These are phyloP conservation scores for Apomyelois bistriatella DNA, from an alignment of 2,888 invertebrate species.

Conservation along the genomic window DNA sequence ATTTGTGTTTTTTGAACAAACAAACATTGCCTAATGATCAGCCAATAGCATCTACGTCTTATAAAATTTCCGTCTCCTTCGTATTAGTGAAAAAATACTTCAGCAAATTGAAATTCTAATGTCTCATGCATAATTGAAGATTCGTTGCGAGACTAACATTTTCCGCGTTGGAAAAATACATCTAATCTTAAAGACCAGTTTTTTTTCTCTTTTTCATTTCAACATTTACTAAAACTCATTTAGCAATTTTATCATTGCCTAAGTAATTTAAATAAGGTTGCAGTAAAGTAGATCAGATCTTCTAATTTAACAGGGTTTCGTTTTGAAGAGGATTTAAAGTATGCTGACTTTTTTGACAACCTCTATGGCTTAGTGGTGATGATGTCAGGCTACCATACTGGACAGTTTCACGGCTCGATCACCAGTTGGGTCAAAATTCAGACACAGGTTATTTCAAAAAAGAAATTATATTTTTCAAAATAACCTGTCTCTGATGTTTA, in stretches of 20 bases:
- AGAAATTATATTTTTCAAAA: too few species aligned
- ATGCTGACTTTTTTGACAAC: too few species aligned
- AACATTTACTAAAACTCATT: slow-evolving; percentile 33
- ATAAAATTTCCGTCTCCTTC: slow-evolving; percentile 32
- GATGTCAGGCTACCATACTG: too few species aligned
- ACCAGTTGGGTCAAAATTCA: too few species aligned
- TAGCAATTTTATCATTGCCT: slow-evolving; percentile 31
- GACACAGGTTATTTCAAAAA: too few species aligned
- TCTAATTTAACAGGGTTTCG: too few species aligned
- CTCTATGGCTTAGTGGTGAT: too few species aligned
- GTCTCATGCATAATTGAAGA: slow-evolving; percentile 46
- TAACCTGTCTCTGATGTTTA: too few species aligned
- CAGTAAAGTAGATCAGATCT: background rate
- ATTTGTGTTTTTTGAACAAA: slow-evolving; percentile 14
- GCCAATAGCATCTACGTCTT: slow-evolving; percentile 31
- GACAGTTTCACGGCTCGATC: too few species aligned
- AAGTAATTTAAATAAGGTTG: slow-evolving; percentile 15
- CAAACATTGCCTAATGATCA: slow-evolving; percentile 34
- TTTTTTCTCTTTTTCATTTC: slow-evolving; percentile 28
- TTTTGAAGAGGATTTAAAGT: too few species aligned
- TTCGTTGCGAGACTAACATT: slow-evolving; percentile 38
- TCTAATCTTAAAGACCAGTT: slow-evolving; percentile 29
- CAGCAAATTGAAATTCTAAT: slow-evolving; percentile 47
- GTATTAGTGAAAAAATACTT: slow-evolving; percentile 32
- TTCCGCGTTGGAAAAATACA: slow-evolving; percentile 34